Evolutionary conservation across 2,797 vertebrate species (phyloP).

Genomic region (Pygocentrus nattereri): DNA sequence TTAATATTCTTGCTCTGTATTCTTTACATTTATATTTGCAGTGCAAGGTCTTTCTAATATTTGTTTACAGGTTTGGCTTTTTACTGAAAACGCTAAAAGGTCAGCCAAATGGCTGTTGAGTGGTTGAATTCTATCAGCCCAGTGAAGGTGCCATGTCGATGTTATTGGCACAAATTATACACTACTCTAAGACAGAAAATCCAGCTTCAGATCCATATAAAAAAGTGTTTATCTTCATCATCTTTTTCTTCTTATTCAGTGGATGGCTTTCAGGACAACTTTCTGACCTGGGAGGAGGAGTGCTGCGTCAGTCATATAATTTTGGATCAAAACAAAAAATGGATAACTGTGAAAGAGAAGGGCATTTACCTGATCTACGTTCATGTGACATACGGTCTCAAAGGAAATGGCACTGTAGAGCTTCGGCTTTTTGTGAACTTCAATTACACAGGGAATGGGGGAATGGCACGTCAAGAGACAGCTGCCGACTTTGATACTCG

Average conservation of each 20-base stretch:
- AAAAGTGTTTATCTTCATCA: background rate
- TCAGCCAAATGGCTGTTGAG: too few relatives aligned
- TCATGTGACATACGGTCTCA: constrained; percentile 42
- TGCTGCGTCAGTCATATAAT: background rate
- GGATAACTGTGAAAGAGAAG: constrained; percentile 33
- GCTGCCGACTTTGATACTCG: constrained; percentile 39
- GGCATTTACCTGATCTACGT: constrained; percentile 54
- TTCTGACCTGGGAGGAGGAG: constrained; percentile 40
- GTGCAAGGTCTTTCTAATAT: too few relatives aligned
- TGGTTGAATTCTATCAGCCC: too few relatives aligned
- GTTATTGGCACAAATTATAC: too few relatives aligned
- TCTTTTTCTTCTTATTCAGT: constrained; percentile 5
- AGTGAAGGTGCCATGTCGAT: too few relatives aligned
- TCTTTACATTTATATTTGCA: too few relatives aligned
- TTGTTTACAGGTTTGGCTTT: too few relatives aligned
- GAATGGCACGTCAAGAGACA: background rate
- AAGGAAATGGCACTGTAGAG: background rate
- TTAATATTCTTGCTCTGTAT: too few relatives aligned
- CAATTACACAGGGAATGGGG: background rate
- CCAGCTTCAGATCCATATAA: too few relatives aligned
- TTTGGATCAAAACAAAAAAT: constrained; percentile 25
- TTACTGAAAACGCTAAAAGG: too few relatives aligned
- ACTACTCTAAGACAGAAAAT: too few relatives aligned
- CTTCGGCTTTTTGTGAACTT: constrained; percentile 30
- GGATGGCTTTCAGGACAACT: background rate